These are phyloP conservation scores for Acanthis flammea DNA, from an alignment of 2,797 vertebrate genomes.

Conservation along the genomic window DNA sequence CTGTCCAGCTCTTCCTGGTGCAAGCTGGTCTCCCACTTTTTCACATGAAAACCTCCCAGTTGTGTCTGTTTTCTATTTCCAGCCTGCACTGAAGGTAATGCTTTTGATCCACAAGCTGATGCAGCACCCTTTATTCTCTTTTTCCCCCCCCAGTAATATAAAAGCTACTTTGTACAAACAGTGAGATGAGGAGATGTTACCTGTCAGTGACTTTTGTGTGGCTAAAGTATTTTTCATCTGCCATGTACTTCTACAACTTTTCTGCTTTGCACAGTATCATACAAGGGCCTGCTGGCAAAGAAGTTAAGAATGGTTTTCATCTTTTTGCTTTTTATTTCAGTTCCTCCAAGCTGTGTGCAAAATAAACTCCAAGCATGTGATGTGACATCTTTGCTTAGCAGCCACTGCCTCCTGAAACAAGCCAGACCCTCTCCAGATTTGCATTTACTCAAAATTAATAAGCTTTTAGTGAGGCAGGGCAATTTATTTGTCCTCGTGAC, in stretches of 20 bases:
- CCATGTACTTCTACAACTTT: background rate
- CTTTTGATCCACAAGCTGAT: conserved; percentile 45
- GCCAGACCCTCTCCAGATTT: background rate
- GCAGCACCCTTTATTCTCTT: background rate
- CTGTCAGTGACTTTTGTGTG: conserved; percentile 3
- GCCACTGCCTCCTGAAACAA: background rate
- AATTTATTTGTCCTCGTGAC: background rate
- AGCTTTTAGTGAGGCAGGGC: background rate
- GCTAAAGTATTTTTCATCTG: background rate
- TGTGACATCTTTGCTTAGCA: background rate
- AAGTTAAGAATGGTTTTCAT: background rate
- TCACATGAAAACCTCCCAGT: conserved; percentile 10
- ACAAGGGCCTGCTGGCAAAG: background rate
- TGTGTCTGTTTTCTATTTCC: conserved; percentile 52
- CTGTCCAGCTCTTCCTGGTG: background rate
- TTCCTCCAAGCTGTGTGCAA: background rate
- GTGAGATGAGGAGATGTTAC: conserved; percentile 16
- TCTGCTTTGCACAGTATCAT: background rate
- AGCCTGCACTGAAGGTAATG: conserved; percentile 3
- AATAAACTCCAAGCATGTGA: background rate
- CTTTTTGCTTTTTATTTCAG: background rate
- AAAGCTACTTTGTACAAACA: conserved; percentile 19
- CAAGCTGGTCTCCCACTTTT: conserved; percentile 18
- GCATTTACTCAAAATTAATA: conserved; percentile 13
- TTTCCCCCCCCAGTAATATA: background rate